Percentiles rank a stretch among this genome's conserved stretches.
Evolutionary conservation across 37 sponge, comb jelly and placozoan genomes (phyloP).

Genomic region (Diacarnus erythraeanus): DNA sequence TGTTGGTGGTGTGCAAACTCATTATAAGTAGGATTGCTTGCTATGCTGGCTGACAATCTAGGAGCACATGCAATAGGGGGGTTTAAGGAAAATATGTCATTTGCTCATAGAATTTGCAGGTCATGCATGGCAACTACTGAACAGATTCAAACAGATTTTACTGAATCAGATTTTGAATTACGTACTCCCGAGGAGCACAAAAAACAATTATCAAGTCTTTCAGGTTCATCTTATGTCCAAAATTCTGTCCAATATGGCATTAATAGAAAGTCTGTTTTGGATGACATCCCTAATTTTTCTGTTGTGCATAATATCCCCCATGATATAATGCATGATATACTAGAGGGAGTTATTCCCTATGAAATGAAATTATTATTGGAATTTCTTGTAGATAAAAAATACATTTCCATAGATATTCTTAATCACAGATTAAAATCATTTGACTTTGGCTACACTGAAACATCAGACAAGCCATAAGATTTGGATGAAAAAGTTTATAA

Average conservation of each 20-base stretch:
- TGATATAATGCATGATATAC: slow-evolving; percentile 46
- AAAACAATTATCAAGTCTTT: neutral
- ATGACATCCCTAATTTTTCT: neutral
- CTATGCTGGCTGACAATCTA: neutral
- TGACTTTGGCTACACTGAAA: slow-evolving; percentile 45
- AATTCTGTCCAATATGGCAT: no score
- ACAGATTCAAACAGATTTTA: slow-evolving; percentile 7
- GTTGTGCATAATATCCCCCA: slow-evolving; percentile 13
- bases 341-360: slow-evolving; percentile 39
- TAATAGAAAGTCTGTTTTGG: no score
- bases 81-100: slow-evolving; percentile 36
- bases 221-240: neutral
- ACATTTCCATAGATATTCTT: slow-evolving; percentile 8
- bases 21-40: neutral
- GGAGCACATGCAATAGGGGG: slow-evolving; percentile 12
- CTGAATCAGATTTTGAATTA: slow-evolving; percentile 5
- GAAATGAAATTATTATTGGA: slow-evolving; percentile 22
- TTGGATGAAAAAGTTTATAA: neutral
- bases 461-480: neutral
- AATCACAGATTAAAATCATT: slow-evolving; percentile 9
- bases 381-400: slow-evolving; percentile 3
- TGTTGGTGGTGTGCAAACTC: slow-evolving; percentile 3
- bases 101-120: slow-evolving; percentile 21
- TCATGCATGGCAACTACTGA: slow-evolving; percentile 32
- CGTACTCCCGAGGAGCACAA: slow-evolving; percentile 26